Conservation (phyloP, 2,113 vertebrate species). For the Rousettus leschenaultii region DNA sequence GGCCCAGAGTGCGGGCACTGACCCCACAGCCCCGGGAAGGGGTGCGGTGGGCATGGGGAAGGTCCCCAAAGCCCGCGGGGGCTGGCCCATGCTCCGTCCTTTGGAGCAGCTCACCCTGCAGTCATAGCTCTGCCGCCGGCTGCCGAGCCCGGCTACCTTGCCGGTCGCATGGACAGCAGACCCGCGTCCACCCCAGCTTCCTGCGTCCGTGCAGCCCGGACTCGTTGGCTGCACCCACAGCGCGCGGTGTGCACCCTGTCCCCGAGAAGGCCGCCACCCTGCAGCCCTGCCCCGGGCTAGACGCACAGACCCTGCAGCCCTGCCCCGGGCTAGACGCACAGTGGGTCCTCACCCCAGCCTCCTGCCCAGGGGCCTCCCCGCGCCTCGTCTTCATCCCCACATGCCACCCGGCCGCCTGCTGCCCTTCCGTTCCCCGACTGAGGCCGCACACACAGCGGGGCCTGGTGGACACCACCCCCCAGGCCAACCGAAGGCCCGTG, state of each 20-base stretch:
- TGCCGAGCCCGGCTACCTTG: rapidly evolving
- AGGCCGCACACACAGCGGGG: rapidly evolving
- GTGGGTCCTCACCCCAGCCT: background rate
- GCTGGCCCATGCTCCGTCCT: rapidly evolving
- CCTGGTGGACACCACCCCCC: background rate
- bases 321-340: background rate
- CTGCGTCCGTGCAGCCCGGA: no score
- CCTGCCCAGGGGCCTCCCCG: background rate
- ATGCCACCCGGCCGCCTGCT: background rate
- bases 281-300: no score
- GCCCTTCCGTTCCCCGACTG: background rate
- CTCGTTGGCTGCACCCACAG: rapidly evolving
- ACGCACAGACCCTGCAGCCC: background rate
- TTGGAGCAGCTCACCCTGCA: rapidly evolving
- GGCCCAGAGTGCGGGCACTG: background rate
- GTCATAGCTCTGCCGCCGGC: background rate
- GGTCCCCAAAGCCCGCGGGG: no score
- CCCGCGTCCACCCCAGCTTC: rapidly evolving
- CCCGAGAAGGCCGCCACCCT: rapidly evolving
- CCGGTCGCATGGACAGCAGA: rapidly evolving
- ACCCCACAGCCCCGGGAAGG: rapidly evolving
- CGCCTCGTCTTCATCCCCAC: rapidly evolving
- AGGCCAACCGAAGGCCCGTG: background rate
- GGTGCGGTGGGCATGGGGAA: rapidly evolving
- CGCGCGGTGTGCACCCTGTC: background rate